These are phyloP conservation scores for Zoanthus solanderi DNA, from an alignment of 92 coral and sea anemone genomes.

Conservation along the genomic window DNA sequence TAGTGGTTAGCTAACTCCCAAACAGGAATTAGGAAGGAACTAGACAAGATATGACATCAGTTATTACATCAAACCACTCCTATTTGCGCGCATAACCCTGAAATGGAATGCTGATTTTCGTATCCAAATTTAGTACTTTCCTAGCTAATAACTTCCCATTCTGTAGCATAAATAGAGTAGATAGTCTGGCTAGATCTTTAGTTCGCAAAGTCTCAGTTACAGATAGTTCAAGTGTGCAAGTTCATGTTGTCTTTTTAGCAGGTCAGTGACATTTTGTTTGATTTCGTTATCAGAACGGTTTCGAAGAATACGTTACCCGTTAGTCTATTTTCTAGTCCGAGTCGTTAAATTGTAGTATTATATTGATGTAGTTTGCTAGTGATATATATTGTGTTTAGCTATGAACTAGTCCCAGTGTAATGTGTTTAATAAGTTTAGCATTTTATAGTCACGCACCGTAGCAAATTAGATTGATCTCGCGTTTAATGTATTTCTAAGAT, in stretches of 20 bases:
- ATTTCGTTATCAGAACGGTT: neutral
- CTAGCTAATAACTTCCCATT: no score
- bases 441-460: conserved; percentile 6
- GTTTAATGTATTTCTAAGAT: neutral
- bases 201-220: neutral
- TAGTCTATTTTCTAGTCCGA: neutral
- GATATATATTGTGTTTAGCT: conserved; percentile 14
- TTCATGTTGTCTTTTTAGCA: no score
- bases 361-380: neutral
- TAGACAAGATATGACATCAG: no score
- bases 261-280: neutral
- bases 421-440: neutral
- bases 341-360: neutral
- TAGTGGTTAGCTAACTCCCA: no score
- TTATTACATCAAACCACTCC: no score
- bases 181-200: no score
- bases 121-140: no score
- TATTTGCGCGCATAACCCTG: no score
- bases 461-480: conserved; percentile 12
- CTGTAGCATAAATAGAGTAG: no score
- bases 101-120: no score
- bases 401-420: neutral
- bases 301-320: neutral
- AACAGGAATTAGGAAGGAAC: no score
- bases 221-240: neutral